Base-by-base conservation (phyloP, 2,113 vertebrate species). In the Chaetodon auriga region DNA sequence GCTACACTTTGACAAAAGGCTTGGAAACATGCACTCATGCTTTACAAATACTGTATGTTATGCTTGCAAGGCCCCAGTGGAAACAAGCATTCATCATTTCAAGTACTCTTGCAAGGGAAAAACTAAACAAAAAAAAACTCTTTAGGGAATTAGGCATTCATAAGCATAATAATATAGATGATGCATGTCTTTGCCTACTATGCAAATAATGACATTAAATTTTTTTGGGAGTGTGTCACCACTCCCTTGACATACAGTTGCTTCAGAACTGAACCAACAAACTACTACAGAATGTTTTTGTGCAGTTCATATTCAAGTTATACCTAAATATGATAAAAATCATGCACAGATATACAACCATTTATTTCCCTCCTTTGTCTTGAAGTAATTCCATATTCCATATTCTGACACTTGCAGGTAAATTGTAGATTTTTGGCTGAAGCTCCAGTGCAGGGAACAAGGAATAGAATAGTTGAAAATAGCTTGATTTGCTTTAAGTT, bases 11-110 rank as follows among this genome's bases (percentile, higher is more conserved):
- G 4, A 61, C 45, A 69, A 18, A 64, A 61, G 54, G 19, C 73
- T 58, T 48, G 9, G 30, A 86, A 82, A 84, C 88, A 82, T 83
- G 85, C 81, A 75, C 69, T 73, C 81, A 72, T 88, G 90, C 87
- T 82, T 48, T 69, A 73, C 16, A 70, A 69, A 81, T 58, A 62
- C 8, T 61, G 4, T 54, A 49, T 21, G 9, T 77, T 35, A 63
- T 65, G 62, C 83, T 36, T 68, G 46, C 83, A 89, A 85, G 84
- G 80, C 76, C 78, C 25, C 60, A 53, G 64, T 68, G 60, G 77
- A 51, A 66, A 64, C 41, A 76, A 75, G 75, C 75, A 68, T 57
- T 71, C 21, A 62, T 68, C 15, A 35, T 51, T 86, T 84, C 65
- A 80, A 63, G 57, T 64, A 53, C 0, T 23, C 60, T 81, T 68